Percentiles rank a stretch among this genome's conserved stretches.
Evolutionary conservation across 2,113 vertebrate genomes (phyloP).

Genomic region (Progne subis): DNA sequence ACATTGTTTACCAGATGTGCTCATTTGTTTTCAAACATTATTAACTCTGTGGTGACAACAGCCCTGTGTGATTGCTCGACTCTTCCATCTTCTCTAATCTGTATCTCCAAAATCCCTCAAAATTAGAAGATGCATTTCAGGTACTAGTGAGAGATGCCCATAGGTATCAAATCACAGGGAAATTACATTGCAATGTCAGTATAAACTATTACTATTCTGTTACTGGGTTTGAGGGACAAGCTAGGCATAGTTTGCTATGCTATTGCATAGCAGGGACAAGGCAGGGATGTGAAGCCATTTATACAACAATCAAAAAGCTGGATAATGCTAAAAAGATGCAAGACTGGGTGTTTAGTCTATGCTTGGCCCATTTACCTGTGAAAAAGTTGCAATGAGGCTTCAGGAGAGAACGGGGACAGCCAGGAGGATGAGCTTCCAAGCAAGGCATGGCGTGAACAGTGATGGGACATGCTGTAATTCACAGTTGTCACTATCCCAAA

Average conservation of each 20-base stretch:
- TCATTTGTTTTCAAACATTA: constrained; percentile 26
- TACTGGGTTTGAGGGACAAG: neutral
- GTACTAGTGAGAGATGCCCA: neutral
- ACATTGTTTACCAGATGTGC: constrained; percentile 53
- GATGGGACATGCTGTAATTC: neutral
- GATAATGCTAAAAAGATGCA: neutral
- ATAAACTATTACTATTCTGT: neutral
- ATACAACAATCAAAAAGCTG: neutral
- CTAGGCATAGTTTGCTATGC: no score
- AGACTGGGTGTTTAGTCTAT: neutral
- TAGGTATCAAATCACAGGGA: neutral
- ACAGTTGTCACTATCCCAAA: neutral
- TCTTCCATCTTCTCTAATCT: neutral
- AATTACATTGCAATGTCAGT: neutral
- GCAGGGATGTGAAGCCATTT: neutral
- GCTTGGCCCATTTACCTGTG: neutral
- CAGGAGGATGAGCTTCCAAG: neutral
- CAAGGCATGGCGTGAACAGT: neutral
- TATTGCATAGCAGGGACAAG: neutral
- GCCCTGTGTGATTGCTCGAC: neutral
- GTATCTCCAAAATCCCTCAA: neutral
- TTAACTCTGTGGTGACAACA: constrained; percentile 41
- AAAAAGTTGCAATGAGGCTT: neutral
- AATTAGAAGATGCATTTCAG: neutral
- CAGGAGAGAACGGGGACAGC: rapidly evolving